These are phyloP conservation scores for Mylabris sibirica DNA, from an alignment of 2,888 invertebrate species.

Conservation along the genomic window DNA sequence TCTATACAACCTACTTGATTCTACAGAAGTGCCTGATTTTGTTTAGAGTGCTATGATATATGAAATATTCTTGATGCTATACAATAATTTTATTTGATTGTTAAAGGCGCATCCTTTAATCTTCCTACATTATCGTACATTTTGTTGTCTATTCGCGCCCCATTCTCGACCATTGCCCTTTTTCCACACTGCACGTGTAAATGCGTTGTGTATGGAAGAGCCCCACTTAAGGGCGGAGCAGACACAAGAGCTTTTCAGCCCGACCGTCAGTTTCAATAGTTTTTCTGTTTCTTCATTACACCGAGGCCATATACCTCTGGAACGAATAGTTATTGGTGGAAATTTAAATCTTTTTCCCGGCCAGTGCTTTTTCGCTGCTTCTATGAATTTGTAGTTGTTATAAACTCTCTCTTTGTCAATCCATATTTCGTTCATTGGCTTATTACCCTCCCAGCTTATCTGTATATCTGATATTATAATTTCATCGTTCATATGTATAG, in stretches of 20 bases:
- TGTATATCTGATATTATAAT: slow-evolving; percentile 16
- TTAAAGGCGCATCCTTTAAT: background rate
- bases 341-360: slow-evolving; percentile 26
- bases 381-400: slow-evolving; percentile 33
- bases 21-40: too few relatives aligned
- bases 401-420: slow-evolving; percentile 33
- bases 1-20: too few relatives aligned
- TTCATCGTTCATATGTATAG: slow-evolving; percentile 15
- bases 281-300: slow-evolving; percentile 22
- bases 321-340: slow-evolving; percentile 40
- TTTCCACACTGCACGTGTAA: slow-evolving; percentile 26
- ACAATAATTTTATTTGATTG: background rate
- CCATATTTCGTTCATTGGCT: slow-evolving; percentile 1
- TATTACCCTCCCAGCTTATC: slow-evolving; percentile 14
- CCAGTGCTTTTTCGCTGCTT: slow-evolving; percentile 34
- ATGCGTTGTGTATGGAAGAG: slow-evolving; percentile 24
- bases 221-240: slow-evolving; percentile 34
- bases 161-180: background rate
- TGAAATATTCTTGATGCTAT: too few relatives aligned
- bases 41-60: too few relatives aligned
- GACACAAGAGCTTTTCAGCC: slow-evolving; percentile 26
- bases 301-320: slow-evolving; percentile 43
- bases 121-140: too few relatives aligned
- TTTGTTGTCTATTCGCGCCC: background rate
- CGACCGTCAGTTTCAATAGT: slow-evolving; percentile 13